Evolutionary conservation across 2,888 invertebrate species (phyloP), one percentile per base, ranked within the genome.

Genomic region (Diplolepis rosae): DNA sequence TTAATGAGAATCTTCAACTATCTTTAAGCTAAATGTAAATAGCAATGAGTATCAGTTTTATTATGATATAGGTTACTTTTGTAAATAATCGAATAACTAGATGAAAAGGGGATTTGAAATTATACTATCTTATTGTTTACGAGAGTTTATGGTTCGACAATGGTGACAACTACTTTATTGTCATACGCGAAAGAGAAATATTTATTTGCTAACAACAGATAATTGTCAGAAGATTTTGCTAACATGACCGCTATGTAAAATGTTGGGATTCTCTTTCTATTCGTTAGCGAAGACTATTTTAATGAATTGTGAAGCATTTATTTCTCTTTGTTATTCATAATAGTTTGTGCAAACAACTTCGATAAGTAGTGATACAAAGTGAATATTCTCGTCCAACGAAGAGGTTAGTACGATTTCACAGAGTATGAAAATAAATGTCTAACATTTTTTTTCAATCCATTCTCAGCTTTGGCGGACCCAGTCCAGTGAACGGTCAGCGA

Each of bases 151-250:
- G 7, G 39, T 27, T 39, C 35, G 35, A 9, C 22, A 61, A n/a
- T 39, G 7, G n/a, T 39, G 39, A n/a, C 39, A 39, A 39, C 56
- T 22, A 15, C 13, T 27, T 13, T 3, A 27, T 7, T 51, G 24
- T 22, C 35, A 22, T 22, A 3, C 35, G 56, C 56, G n/a, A 61
- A n/a, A n/a, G 24, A 39, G 39, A 39, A 39, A 61, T 24, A 1
- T n/a, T 24, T 35, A 39, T 39, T 61, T 39, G 22, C 35, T 39
- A 39, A n/a, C 32, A 24, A 24, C 39, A 35, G 35, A 35, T 27
- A 61, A 61, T 39, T 61, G n/a, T n/a, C 7, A 24, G 13, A 39
- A n/a, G 39, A 22, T 61, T 32, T 39, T 61, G 39, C 24, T 39
- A 24, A 61, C 22, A 22, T 39, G 39, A 22, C 39, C 56, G n/a